Evolutionary conservation across 1,140 invertebrate genomes (phyloP).

Genomic region (Pseudomyrmex dendroicus): DNA sequence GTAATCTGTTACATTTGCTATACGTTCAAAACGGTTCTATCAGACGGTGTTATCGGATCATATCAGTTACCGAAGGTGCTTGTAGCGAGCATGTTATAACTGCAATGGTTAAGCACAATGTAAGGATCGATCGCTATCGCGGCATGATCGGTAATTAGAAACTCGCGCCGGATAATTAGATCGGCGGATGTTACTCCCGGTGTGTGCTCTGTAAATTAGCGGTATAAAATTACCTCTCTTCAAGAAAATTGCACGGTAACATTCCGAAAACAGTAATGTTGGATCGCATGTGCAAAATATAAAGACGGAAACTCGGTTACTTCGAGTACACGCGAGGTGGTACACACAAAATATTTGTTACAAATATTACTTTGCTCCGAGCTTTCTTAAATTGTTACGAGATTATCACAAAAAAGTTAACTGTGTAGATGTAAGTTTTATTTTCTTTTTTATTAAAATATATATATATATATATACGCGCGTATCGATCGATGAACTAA

Average conservation of each 20-base stretch:
- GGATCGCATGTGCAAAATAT: not conserved
- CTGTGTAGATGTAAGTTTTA: too few relatives aligned
- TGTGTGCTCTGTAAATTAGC: not conserved
- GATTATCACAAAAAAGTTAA: too few relatives aligned
- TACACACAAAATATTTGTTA: too few relatives aligned
- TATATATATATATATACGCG: too few relatives aligned
- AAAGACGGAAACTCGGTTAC: not conserved
- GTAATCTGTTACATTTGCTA: slow-evolving; percentile 1
- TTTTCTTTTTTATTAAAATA: not conserved
- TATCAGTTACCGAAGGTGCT: slow-evolving; percentile 12
- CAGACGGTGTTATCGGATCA: slow-evolving; percentile 3
- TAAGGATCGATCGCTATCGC: slow-evolving; percentile 37
- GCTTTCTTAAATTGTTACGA: too few relatives aligned
- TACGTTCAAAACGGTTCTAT: not conserved
- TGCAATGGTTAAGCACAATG: not conserved
- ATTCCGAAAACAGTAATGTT: not conserved
- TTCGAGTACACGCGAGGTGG: not conserved
- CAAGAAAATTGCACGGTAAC: not conserved
- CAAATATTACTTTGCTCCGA: too few relatives aligned
- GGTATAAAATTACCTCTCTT: not conserved
- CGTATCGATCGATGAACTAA: not conserved
- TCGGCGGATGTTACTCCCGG: not conserved
- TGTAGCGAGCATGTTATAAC: slow-evolving; percentile 13
- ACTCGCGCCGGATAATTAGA: slow-evolving; percentile 36
- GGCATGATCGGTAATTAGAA: slow-evolving; percentile 42